phyloP scores from a whole-genome alignment of 92 coral and sea anemone genomes.

The Epizoanthus ramosus region DNA sequence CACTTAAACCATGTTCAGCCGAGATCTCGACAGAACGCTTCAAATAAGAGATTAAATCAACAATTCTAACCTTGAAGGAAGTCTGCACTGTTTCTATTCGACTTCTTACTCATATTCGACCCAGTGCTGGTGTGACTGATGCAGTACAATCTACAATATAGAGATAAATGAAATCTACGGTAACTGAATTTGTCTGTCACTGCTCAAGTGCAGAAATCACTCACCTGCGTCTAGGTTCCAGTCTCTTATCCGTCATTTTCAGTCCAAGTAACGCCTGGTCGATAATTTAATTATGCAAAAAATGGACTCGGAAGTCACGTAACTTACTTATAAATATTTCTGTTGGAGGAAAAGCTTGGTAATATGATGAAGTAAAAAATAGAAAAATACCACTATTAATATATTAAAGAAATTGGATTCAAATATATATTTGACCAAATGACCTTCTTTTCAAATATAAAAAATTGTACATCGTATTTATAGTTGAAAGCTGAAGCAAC shows the following conservation, averaged over 20 bases:
- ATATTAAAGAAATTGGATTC: too few species aligned
- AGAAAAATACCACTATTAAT: too few species aligned
- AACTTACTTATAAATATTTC: too few species aligned
- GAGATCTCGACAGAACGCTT: background rate
- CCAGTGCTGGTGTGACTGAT: background rate
- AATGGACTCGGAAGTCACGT: too few species aligned
- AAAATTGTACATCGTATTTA: too few species aligned
- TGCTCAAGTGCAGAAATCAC: background rate
- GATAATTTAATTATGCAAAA: too few species aligned
- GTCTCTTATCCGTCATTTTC: background rate
- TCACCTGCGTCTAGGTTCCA: background rate
- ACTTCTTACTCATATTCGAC: conserved; percentile 25
- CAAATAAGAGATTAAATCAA: background rate
- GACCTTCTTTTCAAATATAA: too few species aligned
- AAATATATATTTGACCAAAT: too few species aligned
- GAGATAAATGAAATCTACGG: background rate
- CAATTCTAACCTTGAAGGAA: conserved; percentile 32
- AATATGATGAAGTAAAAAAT: too few species aligned
- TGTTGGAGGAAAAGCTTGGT: too few species aligned
- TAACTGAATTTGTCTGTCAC: background rate
- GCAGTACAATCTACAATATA: background rate
- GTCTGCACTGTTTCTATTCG: conserved; percentile 5
- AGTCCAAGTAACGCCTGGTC: background rate
- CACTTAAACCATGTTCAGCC: background rate
- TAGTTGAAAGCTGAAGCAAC: too few species aligned